Evolutionary conservation across 2,797 vertebrate species (phyloP).

Genomic region (Luscinia megarhynchos): DNA sequence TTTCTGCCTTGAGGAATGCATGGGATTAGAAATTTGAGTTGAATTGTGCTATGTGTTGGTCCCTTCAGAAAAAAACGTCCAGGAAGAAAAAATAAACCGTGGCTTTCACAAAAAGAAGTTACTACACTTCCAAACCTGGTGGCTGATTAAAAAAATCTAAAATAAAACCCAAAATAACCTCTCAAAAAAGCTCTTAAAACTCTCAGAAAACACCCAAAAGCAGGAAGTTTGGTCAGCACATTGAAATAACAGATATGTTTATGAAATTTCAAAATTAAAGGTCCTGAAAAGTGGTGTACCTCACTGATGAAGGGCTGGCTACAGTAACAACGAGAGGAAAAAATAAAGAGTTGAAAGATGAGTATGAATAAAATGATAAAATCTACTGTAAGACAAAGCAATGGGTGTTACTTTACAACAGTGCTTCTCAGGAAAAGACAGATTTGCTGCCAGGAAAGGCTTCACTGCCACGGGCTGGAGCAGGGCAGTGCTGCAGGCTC

Average conservation of each 20-base stretch:
- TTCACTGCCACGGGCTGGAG: background rate
- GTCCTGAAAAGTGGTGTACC: background rate
- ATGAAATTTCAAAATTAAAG: background rate
- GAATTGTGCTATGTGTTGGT: slow-evolving; percentile 25
- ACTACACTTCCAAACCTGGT: background rate
- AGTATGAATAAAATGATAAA: background rate
- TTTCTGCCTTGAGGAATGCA: slow-evolving; percentile 33
- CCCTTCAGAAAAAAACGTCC: slow-evolving; percentile 28
- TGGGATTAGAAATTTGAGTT: slow-evolving; percentile 3
- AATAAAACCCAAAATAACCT: background rate
- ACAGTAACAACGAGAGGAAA: background rate
- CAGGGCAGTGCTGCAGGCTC: background rate
- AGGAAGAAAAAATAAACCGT: background rate
- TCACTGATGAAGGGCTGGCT: background rate
- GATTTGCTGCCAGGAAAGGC: background rate
- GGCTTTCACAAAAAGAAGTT: background rate
- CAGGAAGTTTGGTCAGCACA: background rate
- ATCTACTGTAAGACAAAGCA: background rate
- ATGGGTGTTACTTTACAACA: background rate
- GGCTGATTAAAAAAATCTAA: background rate
- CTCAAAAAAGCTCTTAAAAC: background rate
- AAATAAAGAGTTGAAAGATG: background rate
- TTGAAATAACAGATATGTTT: background rate
- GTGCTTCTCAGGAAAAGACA: background rate
- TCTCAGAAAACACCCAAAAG: background rate